Base-by-base conservation (phyloP, 2,797 vertebrate species). In the Clarias fuscus region DNA sequence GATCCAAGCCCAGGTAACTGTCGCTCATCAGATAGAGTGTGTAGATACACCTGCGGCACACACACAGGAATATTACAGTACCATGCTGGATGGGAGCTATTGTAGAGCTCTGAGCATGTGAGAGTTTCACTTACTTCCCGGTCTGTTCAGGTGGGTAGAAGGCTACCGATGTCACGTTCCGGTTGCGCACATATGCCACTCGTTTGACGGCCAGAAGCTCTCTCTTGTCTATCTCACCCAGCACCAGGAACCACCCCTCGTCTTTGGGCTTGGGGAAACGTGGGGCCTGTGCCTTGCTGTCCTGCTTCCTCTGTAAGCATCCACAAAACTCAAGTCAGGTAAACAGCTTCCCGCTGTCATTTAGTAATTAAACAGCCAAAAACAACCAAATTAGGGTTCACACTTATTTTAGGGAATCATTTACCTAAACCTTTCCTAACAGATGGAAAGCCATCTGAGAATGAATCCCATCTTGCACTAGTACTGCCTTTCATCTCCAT, bases 1-100 rank as follows among this genome's bases (percentile, higher is more conserved):
- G 98, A 95, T 99, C 98, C 94, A 99, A 92, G 84, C 98, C 98
- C 84, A 99, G 94, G 92, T 99, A 99, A 93, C 98, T 98, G 95
- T 99, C 98, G 1, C 98, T 99, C 95, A 99, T 97, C 92, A 99
- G 88, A 93, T 99, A 99, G 65, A 99, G 93, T 0, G 98, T 99
- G 94, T 99, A 99, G 92, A 99, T 98, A 70, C 93, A 99, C 92
- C 98, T 99, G 84, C 62, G 43, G 58, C 24, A 67, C 37, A 81
- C 37, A 81, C 30, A 78, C 17, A 14, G 10, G 56, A 5, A 59
- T 5, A 0, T 81, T 43, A 86, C 7, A 56, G 1, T 33, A 53
- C 65, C 56, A 64, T 30, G 22, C 62, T 68, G 53, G 56, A 56
- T 83, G 15, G 27, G 81, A 82, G n/a, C 70, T 7, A 6, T 73